Conservation (phyloP, 1,140 invertebrate species). For the Drosophila ironensis region DNA sequence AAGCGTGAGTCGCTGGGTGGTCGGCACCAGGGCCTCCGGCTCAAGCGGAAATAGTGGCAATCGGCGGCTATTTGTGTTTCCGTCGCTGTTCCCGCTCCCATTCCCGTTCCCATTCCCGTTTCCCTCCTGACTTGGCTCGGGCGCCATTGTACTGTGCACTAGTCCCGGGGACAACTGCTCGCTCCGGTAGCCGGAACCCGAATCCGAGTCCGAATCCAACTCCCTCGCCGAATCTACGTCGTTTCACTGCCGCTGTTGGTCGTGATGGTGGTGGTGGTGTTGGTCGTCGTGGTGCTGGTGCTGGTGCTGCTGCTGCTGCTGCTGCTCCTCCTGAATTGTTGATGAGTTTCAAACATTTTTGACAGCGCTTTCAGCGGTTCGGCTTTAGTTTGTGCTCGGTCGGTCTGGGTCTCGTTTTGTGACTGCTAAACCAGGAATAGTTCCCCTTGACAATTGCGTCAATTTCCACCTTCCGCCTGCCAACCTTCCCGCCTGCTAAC, state of each 20-base stretch:
- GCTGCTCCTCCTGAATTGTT: slow-evolving; percentile 56
- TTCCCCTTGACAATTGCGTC: slow-evolving; percentile 53
- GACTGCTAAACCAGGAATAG: slow-evolving; percentile 42
- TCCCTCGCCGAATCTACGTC: no score
- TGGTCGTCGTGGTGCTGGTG: no score
- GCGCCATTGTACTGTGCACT: slow-evolving; percentile 22
- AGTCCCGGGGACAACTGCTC: slow-evolving; percentile 8
- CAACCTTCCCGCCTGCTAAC: not conserved
- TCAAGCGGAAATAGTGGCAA: slow-evolving; percentile 75
- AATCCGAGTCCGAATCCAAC: not conserved
- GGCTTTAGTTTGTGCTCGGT: not conserved
- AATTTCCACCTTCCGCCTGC: slow-evolving; percentile 12
- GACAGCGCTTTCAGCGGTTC: slow-evolving; percentile 6
- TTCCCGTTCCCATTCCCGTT: no score
- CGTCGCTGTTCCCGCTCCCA: not conserved
- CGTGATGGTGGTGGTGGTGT: no score
- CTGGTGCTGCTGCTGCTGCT: slow-evolving; percentile 7
- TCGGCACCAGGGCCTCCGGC: slow-evolving; percentile 50
- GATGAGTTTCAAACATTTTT: slow-evolving; percentile 72
- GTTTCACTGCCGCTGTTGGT: slow-evolving; percentile 3
- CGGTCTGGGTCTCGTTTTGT: not conserved
- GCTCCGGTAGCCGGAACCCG: not conserved
- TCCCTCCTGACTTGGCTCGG: no score
- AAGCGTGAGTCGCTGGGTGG: slow-evolving; percentile 53
- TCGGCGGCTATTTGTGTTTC: slow-evolving; percentile 24